These are phyloP conservation scores for Zophobas atratus DNA, from an alignment of 1,140 invertebrate species.

Conservation along the genomic window DNA sequence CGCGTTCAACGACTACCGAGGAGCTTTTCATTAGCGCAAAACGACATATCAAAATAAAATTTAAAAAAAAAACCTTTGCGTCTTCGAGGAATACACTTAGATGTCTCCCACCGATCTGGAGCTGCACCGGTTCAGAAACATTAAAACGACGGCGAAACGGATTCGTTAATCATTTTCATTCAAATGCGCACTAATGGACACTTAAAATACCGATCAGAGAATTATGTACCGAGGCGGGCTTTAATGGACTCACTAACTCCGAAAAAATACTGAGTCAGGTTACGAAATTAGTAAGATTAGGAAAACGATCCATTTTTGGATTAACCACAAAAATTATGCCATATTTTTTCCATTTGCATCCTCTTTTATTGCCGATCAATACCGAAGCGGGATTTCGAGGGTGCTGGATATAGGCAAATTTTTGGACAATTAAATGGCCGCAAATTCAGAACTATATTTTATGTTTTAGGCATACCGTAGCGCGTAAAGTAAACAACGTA, in stretches of 20 bases:
- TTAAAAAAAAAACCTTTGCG: conserved; percentile 4
- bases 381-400: not conserved
- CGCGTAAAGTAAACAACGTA: too few relatives aligned
- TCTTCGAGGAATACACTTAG: conserved; percentile 1
- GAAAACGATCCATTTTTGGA: conserved; percentile 27
- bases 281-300: conserved; percentile 28
- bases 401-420: not conserved
- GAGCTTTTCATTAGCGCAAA: not conserved
- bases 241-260: conserved; percentile 38
- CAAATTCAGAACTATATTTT: too few relatives aligned
- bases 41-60: conserved; percentile 30
- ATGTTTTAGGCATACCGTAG: too few relatives aligned
- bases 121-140: conserved; percentile 19
- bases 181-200: conserved; percentile 38
- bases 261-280: conserved; percentile 29
- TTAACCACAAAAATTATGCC: conserved; percentile 20
- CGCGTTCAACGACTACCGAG: conserved; percentile 5
- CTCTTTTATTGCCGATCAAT: conserved; percentile 20
- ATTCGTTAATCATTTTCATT: conserved; percentile 41
- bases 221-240: conserved; percentile 11
- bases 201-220: conserved; percentile 37
- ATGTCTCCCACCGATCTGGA: conserved; percentile 1
- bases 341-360: not conserved
- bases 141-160: conserved; percentile 8
- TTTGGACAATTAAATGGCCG: too few relatives aligned